phyloP scores from a whole-genome alignment of 2,113 vertebrate genomes.

The Aldabrachelys gigantea region DNA sequence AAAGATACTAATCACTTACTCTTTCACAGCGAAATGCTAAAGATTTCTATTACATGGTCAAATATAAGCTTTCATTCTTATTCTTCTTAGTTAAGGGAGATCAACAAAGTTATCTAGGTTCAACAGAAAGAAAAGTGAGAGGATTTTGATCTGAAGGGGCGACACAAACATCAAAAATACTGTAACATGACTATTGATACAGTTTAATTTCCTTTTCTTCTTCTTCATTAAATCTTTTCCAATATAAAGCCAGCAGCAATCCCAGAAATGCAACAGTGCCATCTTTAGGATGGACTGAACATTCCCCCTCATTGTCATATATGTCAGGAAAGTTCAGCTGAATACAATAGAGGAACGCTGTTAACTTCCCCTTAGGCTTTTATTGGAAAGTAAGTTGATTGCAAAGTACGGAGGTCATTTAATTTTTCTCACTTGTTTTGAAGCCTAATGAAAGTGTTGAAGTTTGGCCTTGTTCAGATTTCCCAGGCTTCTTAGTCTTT shows the following conservation, averaged over 20 bases:
- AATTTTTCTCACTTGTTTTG: background rate
- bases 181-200: background rate
- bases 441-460: background rate
- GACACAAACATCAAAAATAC: conserved; percentile 22
- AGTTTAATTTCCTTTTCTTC: conserved; percentile 45
- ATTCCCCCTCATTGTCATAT: background rate
- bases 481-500: background rate
- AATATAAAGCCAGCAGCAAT: background rate
- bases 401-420: background rate
- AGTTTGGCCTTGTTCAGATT: background rate
- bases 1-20: conserved; percentile 47
- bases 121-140: conserved; percentile 46
- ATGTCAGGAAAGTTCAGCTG: background rate
- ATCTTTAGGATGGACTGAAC: conserved; percentile 68
- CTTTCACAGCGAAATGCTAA: conserved; percentile 54
- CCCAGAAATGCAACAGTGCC: conserved; percentile 74
- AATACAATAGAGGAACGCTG: rapidly evolving
- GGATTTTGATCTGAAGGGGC: conserved; percentile 28
- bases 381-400: background rate
- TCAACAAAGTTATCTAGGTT: conserved; percentile 66
- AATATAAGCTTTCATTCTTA: conserved; percentile 18
- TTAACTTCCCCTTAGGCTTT: background rate
- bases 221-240: conserved; percentile 13
- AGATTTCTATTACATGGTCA: conserved; percentile 55
- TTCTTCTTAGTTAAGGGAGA: conserved; percentile 43